phyloP scores from a whole-genome alignment of 2,797 vertebrate species.

The Phyllotis vaccarum region DNA sequence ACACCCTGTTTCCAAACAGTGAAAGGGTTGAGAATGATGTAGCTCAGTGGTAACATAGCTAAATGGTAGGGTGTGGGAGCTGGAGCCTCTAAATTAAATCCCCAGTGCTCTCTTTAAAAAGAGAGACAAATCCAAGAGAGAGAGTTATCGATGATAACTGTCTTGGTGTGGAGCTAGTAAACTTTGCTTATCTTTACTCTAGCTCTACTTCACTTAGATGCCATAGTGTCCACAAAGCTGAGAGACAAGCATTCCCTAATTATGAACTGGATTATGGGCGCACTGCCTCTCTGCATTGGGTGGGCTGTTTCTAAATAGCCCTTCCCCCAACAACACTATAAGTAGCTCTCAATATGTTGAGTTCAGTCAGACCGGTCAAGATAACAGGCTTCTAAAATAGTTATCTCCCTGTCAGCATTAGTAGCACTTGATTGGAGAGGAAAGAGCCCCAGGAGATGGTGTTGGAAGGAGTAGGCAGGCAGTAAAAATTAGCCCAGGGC shows the following conservation, averaged over 20 bases:
- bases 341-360: background rate
- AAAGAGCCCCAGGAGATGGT: constrained; percentile 3
- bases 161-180: background rate
- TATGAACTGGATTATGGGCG: background rate
- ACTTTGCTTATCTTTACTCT: background rate
- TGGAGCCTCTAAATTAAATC: background rate
- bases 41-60: background rate
- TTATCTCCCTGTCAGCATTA: background rate
- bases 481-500: constrained; percentile 46
- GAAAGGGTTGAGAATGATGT: background rate
- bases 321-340: background rate
- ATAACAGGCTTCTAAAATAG: background rate
- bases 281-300: background rate
- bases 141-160: background rate
- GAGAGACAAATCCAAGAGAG: constrained; percentile 5
- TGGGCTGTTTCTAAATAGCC: background rate
- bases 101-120: background rate
- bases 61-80: background rate
- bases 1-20: background rate
- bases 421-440: background rate
- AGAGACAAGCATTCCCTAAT: constrained; percentile 29
- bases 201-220: constrained; percentile 1
- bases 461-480: background rate
- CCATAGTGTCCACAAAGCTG: constrained; percentile 35
- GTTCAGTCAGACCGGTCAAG: background rate